Percentiles rank a stretch among this genome's conserved stretches.
Conservation (phyloP, 1,140 invertebrate genomes). For the Tetramorium parvispinum region DNA sequence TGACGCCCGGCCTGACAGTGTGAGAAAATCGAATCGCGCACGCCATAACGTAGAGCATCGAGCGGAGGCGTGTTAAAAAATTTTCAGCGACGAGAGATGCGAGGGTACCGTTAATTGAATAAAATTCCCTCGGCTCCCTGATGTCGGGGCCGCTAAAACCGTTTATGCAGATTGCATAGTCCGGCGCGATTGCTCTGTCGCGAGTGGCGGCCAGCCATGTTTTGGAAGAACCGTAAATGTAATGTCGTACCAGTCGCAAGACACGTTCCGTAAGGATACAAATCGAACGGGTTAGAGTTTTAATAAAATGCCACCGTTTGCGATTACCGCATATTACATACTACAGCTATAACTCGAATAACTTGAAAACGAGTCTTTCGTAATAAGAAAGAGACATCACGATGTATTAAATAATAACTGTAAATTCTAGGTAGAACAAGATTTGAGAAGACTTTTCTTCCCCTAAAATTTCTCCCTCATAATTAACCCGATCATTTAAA, state of each 20-base stretch:
- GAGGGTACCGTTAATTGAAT: constrained; percentile 66
- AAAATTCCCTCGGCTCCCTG: constrained; percentile 50
- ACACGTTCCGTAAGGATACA: constrained; percentile 47
- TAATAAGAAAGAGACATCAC: constrained; percentile 40
- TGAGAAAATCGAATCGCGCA: constrained; percentile 64
- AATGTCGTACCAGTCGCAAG: constrained; percentile 56
- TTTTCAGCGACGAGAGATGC: constrained; percentile 4
- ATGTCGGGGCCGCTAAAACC: constrained; percentile 33
- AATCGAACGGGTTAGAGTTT: constrained; percentile 50
- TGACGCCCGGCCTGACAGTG: constrained; percentile 40
- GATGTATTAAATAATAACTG: constrained; percentile 35
- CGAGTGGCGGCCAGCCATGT: constrained; percentile 31
- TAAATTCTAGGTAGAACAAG: not conserved
- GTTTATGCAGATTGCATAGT: constrained; percentile 61
- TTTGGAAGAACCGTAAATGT: constrained; percentile 67
- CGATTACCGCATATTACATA: constrained; percentile 39
- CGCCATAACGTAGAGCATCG: not conserved
- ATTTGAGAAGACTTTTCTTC: not conserved
- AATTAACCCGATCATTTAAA: not conserved
- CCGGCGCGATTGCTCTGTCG: constrained; percentile 33
- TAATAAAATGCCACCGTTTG: constrained; percentile 66
- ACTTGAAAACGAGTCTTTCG: constrained; percentile 58
- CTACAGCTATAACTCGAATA: constrained; percentile 45
- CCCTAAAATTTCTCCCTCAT: not conserved
- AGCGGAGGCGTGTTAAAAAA: not conserved